phyloP scores from a whole-genome alignment of 2,888 invertebrate genomes.

The Harpagoxenus sublaevis region DNA sequence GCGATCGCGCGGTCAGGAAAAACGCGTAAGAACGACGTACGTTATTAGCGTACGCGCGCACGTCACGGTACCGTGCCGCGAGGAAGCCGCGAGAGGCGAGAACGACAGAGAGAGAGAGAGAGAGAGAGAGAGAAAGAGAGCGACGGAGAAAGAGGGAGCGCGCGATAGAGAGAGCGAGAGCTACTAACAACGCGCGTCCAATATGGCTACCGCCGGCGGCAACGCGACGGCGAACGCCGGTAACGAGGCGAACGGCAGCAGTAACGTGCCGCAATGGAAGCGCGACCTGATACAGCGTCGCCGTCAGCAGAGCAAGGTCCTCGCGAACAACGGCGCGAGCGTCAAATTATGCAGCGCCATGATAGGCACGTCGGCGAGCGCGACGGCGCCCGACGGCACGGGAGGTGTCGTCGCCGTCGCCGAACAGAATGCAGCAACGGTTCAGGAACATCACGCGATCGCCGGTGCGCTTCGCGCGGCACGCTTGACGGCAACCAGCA shows the following conservation, averaged over 20 bases:
- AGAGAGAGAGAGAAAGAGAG: background rate
- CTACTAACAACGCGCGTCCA: constrained; percentile 69
- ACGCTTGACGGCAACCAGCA: too few species aligned
- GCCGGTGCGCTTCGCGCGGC: constrained; percentile 5
- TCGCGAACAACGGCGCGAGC: constrained; percentile 79
- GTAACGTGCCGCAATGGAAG: constrained; percentile 92
- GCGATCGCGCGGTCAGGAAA: background rate
- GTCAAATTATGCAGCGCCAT: constrained; percentile 78
- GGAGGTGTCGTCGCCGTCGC: background rate
- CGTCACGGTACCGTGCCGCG: constrained; percentile 22
- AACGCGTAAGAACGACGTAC: constrained; percentile 29
- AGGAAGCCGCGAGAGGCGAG: constrained; percentile 22
- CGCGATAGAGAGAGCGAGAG: background rate
- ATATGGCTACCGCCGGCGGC: constrained; percentile 80
- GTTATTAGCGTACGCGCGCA: background rate
- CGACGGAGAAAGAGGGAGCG: background rate
- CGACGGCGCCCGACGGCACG: constrained; percentile 14
- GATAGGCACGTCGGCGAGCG: constrained; percentile 62
- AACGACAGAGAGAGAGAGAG: background rate
- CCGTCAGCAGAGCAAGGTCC: constrained; percentile 87
- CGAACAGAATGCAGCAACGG: constrained; percentile 9
- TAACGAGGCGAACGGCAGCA: constrained; percentile 62
- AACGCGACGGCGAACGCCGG: constrained; percentile 69
- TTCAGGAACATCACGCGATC: constrained; percentile 59
- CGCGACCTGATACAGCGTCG: constrained; percentile 93